Percentiles rank a stretch among this genome's conserved stretches.
These are phyloP conservation scores for Ammodytes dubius DNA, from an alignment of 2,113 vertebrate genomes.

Conservation along the genomic window DNA sequence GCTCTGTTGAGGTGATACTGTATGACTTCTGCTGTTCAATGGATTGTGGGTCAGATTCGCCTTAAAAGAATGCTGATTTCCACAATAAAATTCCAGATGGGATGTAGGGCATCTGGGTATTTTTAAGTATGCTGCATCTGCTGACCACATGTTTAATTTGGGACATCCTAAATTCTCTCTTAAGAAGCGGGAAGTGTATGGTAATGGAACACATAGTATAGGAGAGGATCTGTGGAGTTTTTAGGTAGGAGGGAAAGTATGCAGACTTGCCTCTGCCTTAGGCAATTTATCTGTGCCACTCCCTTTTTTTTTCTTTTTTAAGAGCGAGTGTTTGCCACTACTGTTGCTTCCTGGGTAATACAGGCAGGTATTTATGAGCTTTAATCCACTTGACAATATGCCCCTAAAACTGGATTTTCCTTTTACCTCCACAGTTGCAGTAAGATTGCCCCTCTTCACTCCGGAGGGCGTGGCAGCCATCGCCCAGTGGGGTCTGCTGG, in stretches of 20 bases:
- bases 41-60: no score
- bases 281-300: conserved; percentile 38
- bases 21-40: no score
- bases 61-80: no score
- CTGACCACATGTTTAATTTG: no score
- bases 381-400: neutral
- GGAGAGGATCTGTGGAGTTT: neutral
- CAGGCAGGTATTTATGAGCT: neutral
- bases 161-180: no score
- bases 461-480: conserved; percentile 80
- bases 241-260: conserved; percentile 43
- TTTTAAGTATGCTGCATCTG: no score
- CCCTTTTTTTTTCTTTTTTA: conserved; percentile 26
- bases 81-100: no score
- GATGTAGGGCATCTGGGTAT: no score
- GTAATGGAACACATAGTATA: no score
- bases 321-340: neutral
- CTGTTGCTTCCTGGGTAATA: neutral
- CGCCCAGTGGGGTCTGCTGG: conserved; percentile 82
- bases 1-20: no score
- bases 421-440: conserved; percentile 61
- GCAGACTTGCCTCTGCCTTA: conserved; percentile 42
- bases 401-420: conserved; percentile 13
- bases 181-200: no score
- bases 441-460: conserved; percentile 81